Percentiles rank a stretch among this genome's conserved stretches.
Conservation (phyloP, 2,888 invertebrate species). For the Hylaea fasciaria region DNA sequence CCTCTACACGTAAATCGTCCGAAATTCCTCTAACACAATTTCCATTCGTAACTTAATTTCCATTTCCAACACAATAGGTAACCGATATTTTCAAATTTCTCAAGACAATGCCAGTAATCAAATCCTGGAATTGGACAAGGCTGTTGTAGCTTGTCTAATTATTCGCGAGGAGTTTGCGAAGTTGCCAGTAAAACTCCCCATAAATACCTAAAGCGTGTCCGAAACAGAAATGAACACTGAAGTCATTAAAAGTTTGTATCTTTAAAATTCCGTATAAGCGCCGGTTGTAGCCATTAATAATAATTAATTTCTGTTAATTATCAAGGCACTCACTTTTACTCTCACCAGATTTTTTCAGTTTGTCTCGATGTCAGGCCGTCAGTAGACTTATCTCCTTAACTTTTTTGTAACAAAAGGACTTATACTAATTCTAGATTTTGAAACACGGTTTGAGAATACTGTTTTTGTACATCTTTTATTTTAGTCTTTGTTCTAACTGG, state of each 20-base stretch:
- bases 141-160: conserved; percentile 47
- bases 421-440: not conserved
- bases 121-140: conserved; percentile 39
- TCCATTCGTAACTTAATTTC: conserved; percentile 24
- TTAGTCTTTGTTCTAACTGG: not conserved
- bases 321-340: conserved; percentile 5
- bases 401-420: not conserved
- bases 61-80: conserved; percentile 31
- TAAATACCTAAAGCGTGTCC: conserved; percentile 51
- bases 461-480: not conserved
- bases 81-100: conserved; percentile 34
- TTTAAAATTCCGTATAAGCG: conserved; percentile 45
- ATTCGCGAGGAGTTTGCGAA: conserved; percentile 47
- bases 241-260: conserved; percentile 59
- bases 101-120: conserved; percentile 38
- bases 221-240: conserved; percentile 55
- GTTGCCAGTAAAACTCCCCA: conserved; percentile 43
- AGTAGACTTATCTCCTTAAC: conserved; percentile 1
- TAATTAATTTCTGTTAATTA: conserved; percentile 18
- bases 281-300: conserved; percentile 19
- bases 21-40: conserved; percentile 15
- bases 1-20: conserved; percentile 4
- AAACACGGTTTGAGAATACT: not conserved
- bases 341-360: not conserved
- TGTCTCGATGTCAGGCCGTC: not conserved